A percentile compares a stretch with the other conserved stretches of the same genome.
Evolutionary conservation across 2,888 invertebrate genomes (phyloP).

Genomic region (Junonia oenone): DNA sequence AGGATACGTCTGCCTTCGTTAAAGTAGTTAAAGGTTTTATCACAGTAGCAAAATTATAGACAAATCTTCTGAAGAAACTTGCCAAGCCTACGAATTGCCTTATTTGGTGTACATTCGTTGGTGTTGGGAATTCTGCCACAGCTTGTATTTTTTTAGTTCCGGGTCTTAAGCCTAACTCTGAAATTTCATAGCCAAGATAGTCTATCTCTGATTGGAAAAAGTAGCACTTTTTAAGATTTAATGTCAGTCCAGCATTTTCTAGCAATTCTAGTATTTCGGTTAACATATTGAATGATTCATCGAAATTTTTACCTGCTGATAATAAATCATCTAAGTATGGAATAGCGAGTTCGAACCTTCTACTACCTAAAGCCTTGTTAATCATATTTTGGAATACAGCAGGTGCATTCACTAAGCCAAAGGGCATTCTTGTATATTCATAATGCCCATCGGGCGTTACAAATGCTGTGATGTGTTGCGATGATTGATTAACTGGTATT

Average conservation of each 20-base stretch:
- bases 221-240: not conserved
- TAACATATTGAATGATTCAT: not conserved
- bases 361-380: not conserved
- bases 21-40: no score
- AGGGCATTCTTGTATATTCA: not conserved
- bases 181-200: constrained; percentile 9
- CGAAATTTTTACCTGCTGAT: not conserved
- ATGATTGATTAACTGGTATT: not conserved
- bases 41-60: not conserved
- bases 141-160: not conserved
- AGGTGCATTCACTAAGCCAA: not conserved
- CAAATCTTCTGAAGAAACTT: not conserved
- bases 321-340: not conserved
- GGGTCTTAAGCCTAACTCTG: not conserved
- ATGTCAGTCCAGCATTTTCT: not conserved
- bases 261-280: not conserved
- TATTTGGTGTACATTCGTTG: not conserved
- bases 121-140: not conserved
- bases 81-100: not conserved
- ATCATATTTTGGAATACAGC: not conserved
- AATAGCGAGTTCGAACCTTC: not conserved
- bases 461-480: not conserved
- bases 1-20: no score
- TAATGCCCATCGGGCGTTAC: not conserved
- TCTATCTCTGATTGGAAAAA: constrained; percentile 1